Evolutionary conservation across 2,888 invertebrate genomes (phyloP).

Genomic region (Megalurothrips usitatus): DNA sequence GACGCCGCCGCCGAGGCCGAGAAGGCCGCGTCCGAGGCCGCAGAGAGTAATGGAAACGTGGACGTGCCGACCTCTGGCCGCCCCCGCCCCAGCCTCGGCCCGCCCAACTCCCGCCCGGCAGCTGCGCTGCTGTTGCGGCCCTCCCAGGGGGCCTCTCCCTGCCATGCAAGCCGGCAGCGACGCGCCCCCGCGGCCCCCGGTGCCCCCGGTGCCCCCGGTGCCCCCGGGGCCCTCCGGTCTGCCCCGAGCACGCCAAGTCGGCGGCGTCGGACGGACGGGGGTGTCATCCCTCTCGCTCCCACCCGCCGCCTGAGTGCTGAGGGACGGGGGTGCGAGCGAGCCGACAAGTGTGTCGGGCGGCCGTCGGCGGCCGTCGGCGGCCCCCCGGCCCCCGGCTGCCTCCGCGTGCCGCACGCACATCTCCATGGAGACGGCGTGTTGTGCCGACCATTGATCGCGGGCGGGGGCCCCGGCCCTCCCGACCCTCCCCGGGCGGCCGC

Average conservation of each 20-base stretch:
- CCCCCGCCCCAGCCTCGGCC: too few relatives aligned
- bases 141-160: constrained; percentile 21
- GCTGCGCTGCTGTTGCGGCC: constrained; percentile 29
- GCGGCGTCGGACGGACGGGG: neutral
- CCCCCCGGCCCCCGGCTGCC: neutral
- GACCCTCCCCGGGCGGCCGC: neutral
- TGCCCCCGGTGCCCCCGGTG: neutral
- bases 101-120: too few relatives aligned
- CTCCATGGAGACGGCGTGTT: constrained; percentile 30
- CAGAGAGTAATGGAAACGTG: too few relatives aligned
- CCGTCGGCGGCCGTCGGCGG: constrained; percentile 30
- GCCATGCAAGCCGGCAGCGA: constrained; percentile 31
- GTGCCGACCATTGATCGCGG: constrained; percentile 17
- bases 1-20: too few relatives aligned
- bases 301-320: too few relatives aligned
- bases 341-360: neutral
- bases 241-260: neutral
- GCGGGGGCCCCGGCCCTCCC: constrained; percentile 15
- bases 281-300: too few relatives aligned
- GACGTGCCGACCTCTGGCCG: too few relatives aligned
- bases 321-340: too few relatives aligned
- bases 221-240: too few relatives aligned
- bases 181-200: constrained; percentile 31
- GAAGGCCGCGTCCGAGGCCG: too few relatives aligned
- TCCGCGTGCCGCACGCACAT: constrained; percentile 29